A percentile compares a stretch with the other conserved stretches of the same genome.
These are phyloP conservation scores for Macquaria australasica DNA, from an alignment of 2,113 vertebrate species.

Conservation along the genomic window DNA sequence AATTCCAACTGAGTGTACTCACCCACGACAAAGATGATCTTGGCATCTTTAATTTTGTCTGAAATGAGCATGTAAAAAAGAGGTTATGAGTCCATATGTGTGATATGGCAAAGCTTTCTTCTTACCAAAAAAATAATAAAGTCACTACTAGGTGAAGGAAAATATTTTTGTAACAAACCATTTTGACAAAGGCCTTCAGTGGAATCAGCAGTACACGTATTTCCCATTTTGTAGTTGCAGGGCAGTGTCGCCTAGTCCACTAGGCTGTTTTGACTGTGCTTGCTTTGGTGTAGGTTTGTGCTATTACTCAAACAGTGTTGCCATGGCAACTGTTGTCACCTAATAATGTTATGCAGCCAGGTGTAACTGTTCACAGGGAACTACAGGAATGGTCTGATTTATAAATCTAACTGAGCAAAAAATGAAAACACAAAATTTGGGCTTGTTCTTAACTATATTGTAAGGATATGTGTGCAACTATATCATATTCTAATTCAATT, in stretches of 20 bases:
- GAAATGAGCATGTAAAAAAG: slow-evolving; percentile 50
- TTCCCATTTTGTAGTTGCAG: slow-evolving; percentile 48
- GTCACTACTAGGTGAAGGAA: not conserved
- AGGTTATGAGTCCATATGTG: not conserved
- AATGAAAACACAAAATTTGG: not conserved
- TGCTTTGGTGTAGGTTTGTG: slow-evolving; percentile 37
- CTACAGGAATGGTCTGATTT: not conserved
- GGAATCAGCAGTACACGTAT: not conserved
- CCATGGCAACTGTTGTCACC: slow-evolving; percentile 78
- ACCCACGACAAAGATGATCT: slow-evolving; percentile 99
- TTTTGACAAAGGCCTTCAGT: not conserved
- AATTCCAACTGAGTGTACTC: slow-evolving; percentile 77
- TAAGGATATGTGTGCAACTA: not conserved
- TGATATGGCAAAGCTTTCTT: not conserved
- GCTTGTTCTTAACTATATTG: not conserved
- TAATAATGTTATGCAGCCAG: not conserved
- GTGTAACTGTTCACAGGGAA: not conserved
- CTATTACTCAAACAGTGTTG: slow-evolving; percentile 62
- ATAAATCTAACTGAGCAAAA: not conserved
- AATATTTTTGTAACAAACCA: slow-evolving; percentile 46
- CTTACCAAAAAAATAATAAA: not conserved
- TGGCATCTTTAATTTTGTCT: slow-evolving; percentile 96
- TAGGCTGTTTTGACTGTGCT: slow-evolving; percentile 4
- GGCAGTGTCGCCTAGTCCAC: not conserved
- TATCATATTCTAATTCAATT: not conserved